Percentiles rank a stretch among this genome's conserved stretches.
phyloP scores from a whole-genome alignment of 2,888 invertebrate species.

The Phyto melanocephala region DNA sequence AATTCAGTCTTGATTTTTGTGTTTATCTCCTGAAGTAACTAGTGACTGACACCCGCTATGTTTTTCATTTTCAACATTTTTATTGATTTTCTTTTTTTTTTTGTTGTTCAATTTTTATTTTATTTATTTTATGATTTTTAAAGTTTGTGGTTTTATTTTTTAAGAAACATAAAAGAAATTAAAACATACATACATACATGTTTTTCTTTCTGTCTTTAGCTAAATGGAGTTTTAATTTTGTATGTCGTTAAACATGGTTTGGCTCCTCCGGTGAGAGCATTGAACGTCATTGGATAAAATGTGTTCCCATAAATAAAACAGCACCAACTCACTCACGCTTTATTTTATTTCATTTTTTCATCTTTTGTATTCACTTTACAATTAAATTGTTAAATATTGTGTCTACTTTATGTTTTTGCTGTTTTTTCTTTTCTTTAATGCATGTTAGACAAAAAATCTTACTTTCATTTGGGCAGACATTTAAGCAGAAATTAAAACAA shows the following conservation, averaged over 20 bases:
- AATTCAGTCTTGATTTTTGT: constrained; percentile 20
- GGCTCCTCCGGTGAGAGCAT: constrained; percentile 57
- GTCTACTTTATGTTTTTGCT: constrained; percentile 42
- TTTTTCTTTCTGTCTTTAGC: constrained; percentile 3
- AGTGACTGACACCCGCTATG: constrained; percentile 62
- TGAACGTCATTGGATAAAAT: constrained; percentile 64
- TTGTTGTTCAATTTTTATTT: constrained; percentile 11
- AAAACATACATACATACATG: constrained; percentile 28
- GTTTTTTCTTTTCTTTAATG: constrained; percentile 29
- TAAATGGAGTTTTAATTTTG: constrained; percentile 27
- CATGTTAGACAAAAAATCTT: constrained; percentile 33
- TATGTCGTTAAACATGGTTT: constrained; percentile 50
- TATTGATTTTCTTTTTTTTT: constrained; percentile 57
- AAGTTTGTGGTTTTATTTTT: not conserved
- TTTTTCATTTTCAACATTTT: constrained; percentile 47
- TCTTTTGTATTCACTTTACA: constrained; percentile 53
- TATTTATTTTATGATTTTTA: not conserved
- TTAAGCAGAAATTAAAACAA: not conserved
- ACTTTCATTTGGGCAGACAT: constrained; percentile 55
- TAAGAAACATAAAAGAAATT: not conserved
- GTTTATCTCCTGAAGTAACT: constrained; percentile 11
- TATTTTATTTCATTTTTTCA: constrained; percentile 3
- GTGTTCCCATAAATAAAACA: constrained; percentile 62
- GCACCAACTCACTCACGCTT: constrained; percentile 50
- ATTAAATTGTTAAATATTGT: constrained; percentile 54